phyloP scores from a whole-genome alignment of 1,140 invertebrate species.

The Chironomus striatipennis region DNA sequence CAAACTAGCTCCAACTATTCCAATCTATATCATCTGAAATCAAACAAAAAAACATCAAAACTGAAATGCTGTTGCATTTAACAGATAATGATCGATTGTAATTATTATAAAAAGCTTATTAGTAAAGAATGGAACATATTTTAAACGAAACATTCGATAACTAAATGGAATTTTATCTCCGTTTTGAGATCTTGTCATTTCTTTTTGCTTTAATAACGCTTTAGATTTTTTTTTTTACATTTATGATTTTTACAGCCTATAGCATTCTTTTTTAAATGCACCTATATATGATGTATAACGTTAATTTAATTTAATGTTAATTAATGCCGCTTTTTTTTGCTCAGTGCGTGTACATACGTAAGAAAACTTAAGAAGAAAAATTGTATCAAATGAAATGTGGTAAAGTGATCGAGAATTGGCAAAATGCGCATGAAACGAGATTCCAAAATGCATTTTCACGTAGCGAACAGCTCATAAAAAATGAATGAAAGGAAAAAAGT shows the following conservation, averaged over 20 bases:
- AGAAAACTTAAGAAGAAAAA: too few species aligned
- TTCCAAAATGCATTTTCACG: neutral
- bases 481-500: slow-evolving; percentile 4
- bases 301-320: slow-evolving; percentile 15
- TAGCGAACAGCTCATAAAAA: neutral
- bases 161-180: neutral
- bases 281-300: neutral
- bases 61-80: too few species aligned
- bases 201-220: neutral
- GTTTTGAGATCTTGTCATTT: neutral
- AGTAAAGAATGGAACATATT: neutral
- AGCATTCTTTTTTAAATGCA: neutral
- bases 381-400: neutral
- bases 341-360: neutral
- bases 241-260: neutral
- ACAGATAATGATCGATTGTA: neutral
- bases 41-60: too few species aligned
- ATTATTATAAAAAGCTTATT: neutral
- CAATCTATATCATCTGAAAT: too few species aligned
- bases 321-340: neutral
- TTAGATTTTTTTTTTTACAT: too few species aligned
- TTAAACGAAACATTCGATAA: too few species aligned
- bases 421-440: neutral
- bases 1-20: too few species aligned
- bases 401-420: neutral